Evolutionary conservation across 2,888 invertebrate species (phyloP).

Genomic region (Agrotis ipsilon): DNA sequence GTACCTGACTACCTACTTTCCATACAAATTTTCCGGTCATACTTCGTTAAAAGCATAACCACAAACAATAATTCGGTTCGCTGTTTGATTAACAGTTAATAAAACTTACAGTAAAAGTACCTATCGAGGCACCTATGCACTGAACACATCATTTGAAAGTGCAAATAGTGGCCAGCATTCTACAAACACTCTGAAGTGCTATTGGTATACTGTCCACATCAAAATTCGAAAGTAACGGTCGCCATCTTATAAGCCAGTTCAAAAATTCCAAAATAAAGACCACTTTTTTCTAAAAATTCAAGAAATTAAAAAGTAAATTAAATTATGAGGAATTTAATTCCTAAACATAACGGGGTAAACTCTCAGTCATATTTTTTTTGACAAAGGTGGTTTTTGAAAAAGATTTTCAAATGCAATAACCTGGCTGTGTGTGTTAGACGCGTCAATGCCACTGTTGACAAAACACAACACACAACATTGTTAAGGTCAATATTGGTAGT

Average conservation of each 20-base stretch:
- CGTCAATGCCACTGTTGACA: conserved; percentile 37
- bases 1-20: background rate
- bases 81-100: conserved; percentile 7
- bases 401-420: background rate
- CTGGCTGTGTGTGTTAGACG: background rate
- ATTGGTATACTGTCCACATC: conserved; percentile 7
- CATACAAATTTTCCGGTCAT: background rate
- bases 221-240: conserved; percentile 27
- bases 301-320: too few relatives aligned
- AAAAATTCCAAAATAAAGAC: too few relatives aligned
- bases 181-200: conserved; percentile 24
- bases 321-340: too few relatives aligned
- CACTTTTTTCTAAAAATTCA: background rate
- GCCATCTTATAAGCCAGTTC: background rate
- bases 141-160: conserved; percentile 19
- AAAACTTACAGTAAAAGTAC: background rate
- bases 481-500: conserved; percentile 7
- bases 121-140: background rate
- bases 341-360: too few relatives aligned
- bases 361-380: too few relatives aligned
- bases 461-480: conserved; percentile 15
- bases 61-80: background rate
- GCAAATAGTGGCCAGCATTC: conserved; percentile 23
- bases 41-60: background rate
- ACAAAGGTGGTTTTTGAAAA: too few relatives aligned